phyloP scores from a whole-genome alignment of 2,888 invertebrate genomes.

The Eurytoma californica region DNA sequence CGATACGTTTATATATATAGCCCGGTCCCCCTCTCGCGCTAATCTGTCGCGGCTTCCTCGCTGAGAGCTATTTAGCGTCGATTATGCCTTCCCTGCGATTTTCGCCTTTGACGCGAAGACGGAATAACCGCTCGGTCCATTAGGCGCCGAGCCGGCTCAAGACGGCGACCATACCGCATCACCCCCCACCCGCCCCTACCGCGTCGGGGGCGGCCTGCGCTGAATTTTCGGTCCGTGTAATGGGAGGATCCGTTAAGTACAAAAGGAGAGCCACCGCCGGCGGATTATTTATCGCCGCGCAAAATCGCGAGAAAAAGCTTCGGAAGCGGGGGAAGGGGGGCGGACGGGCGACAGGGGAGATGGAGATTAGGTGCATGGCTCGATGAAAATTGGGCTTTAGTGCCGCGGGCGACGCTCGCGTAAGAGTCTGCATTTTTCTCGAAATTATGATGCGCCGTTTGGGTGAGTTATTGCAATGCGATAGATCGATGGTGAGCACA shows the following conservation, averaged over 20 bases:
- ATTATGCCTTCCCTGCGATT: slow-evolving; percentile 39
- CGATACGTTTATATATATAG: neutral
- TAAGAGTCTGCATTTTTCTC: too few species aligned
- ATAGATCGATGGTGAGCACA: too few species aligned
- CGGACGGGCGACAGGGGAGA: neutral
- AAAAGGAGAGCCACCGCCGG: slow-evolving; percentile 30
- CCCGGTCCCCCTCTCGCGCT: neutral
- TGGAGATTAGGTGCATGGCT: slow-evolving; percentile 16
- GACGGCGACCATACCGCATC: slow-evolving; percentile 60
- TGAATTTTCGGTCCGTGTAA: slow-evolving; percentile 37
- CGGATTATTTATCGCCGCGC: slow-evolving; percentile 66
- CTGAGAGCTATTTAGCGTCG: slow-evolving; percentile 53
- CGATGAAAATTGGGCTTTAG: slow-evolving; percentile 1
- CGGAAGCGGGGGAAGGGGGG: neutral
- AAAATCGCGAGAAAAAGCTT: slow-evolving; percentile 9
- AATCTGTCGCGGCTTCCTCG: slow-evolving; percentile 26
- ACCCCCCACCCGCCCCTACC: slow-evolving; percentile 46
- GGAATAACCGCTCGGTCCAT: slow-evolving; percentile 67
- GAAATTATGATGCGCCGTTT: too few species aligned
- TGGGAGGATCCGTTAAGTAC: slow-evolving; percentile 28
- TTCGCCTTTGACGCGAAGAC: slow-evolving; percentile 52
- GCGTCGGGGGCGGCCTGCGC: slow-evolving; percentile 11
- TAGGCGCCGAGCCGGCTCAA: slow-evolving; percentile 61
- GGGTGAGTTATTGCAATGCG: too few species aligned
- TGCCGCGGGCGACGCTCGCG: too few species aligned